Conservation (phyloP, 1,140 invertebrate genomes). For the Drosophila punjabiensis region DNA sequence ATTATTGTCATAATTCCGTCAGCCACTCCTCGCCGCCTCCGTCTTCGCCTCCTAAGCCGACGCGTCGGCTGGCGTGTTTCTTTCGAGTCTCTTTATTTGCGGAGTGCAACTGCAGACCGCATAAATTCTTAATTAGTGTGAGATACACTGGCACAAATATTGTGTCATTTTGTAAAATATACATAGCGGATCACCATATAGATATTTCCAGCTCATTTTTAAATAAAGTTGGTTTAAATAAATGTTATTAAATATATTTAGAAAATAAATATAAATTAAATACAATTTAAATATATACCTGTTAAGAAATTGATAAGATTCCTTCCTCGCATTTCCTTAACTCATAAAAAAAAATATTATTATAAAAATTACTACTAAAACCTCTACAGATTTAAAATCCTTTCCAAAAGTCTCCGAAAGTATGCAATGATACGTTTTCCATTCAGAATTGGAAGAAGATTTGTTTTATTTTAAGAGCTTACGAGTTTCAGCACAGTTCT, state of each 20-base stretch:
- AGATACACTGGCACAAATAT: conserved; percentile 25
- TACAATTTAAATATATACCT: background rate
- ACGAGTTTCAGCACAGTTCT: too few species aligned
- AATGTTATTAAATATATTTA: background rate
- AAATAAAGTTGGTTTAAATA: too few species aligned
- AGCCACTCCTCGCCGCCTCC: conserved; percentile 18
- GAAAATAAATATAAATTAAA: background rate
- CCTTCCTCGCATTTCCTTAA: background rate
- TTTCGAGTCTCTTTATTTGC: conserved; percentile 33
- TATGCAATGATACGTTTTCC: background rate
- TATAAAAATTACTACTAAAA: background rate
- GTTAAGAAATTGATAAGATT: background rate
- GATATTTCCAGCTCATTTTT: too few species aligned
- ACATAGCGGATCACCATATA: too few species aligned
- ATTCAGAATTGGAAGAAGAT: background rate
- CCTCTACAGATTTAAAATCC: background rate
- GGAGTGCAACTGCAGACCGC: conserved; percentile 57
- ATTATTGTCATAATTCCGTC: conserved; percentile 75
- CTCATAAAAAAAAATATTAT: background rate
- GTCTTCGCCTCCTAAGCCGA: background rate
- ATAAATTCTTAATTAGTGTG: conserved; percentile 78
- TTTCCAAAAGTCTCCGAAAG: background rate
- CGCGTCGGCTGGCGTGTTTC: conserved; percentile 16
- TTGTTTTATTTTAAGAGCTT: background rate
- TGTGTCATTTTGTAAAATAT: background rate